These are phyloP conservation scores for Myanophis thanlyinensis DNA, from an alignment of 2,113 vertebrate genomes.

Conservation along the genomic window DNA sequence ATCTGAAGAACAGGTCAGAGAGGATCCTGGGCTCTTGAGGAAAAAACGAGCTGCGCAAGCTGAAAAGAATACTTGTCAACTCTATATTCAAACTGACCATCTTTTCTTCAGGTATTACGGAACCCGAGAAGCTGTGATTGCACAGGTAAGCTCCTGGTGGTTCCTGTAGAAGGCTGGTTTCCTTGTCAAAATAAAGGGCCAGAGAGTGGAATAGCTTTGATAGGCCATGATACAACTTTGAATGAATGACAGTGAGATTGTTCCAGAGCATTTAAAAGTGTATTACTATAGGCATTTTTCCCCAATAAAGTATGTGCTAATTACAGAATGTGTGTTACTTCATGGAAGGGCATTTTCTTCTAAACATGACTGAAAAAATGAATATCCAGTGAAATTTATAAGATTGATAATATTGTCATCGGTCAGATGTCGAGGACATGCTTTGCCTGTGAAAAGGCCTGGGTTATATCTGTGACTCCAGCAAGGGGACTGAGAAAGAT, in stretches of 20 bases:
- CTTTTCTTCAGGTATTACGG: slow-evolving; percentile 86
- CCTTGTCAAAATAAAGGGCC: neutral
- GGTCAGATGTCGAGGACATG: neutral
- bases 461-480: neutral
- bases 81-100: slow-evolving; percentile 98
- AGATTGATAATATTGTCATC: neutral
- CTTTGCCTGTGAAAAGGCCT: neutral
- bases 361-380: too few species aligned
- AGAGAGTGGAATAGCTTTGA: neutral
- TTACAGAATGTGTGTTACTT: neutral
- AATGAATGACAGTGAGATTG: neutral
- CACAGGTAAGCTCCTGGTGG: slow-evolving; percentile 76
- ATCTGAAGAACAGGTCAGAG: slow-evolving; percentile 57
- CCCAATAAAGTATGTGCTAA: neutral
- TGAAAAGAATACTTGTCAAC: slow-evolving; percentile 92
- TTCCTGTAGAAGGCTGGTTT: neutral
- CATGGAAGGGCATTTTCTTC: neutral
- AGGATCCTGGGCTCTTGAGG: slow-evolving; percentile 81
- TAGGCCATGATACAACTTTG: neutral
- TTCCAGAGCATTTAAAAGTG: neutral
- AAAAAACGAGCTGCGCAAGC: slow-evolving; percentile 83
- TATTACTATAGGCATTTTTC: neutral
- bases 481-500: neutral
- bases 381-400: neutral
- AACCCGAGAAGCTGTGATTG: slow-evolving; percentile 90